Conservation (phyloP, 2,888 invertebrate species). For the Pristionchus fissidentatus region DNA sequence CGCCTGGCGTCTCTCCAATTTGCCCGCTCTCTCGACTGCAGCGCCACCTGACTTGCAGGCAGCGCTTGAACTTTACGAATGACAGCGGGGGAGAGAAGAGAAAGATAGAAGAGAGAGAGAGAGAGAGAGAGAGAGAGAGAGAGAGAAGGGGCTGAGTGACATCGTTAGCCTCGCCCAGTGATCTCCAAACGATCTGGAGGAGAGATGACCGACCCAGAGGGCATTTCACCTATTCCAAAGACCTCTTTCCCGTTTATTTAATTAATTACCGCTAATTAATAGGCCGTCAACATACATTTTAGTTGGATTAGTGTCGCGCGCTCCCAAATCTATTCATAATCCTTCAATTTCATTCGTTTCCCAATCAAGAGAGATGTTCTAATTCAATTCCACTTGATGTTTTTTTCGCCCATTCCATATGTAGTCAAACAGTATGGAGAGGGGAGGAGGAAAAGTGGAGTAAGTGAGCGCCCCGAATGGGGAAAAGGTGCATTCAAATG, state of each 20-base stretch:
- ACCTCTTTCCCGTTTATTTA: background rate
- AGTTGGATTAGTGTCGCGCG: too few relatives aligned
- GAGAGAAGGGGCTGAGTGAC: slow-evolving; percentile 2
- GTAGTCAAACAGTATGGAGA: too few relatives aligned
- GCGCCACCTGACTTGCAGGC: background rate
- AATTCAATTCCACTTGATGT: too few relatives aligned
- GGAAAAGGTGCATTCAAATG: too few relatives aligned
- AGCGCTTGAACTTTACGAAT: slow-evolving; percentile 36
- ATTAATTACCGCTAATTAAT: too few relatives aligned
- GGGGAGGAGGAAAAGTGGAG: too few relatives aligned
- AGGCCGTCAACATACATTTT: too few relatives aligned
- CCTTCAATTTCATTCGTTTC: too few relatives aligned
- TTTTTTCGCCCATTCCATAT: too few relatives aligned
- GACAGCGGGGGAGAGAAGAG: slow-evolving; percentile 23
- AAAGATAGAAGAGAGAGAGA: slow-evolving; percentile 6
- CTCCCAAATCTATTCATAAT: too few relatives aligned
- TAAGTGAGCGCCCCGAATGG: too few relatives aligned
- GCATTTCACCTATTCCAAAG: background rate
- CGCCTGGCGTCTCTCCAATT: slow-evolving; percentile 4
- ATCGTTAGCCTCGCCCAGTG: slow-evolving; percentile 26
- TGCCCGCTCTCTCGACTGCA: slow-evolving; percentile 1
- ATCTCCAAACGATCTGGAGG: background rate
- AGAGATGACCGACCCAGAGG: background rate
- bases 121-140: slow-evolving; percentile 32
- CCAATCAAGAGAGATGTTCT: too few relatives aligned